phyloP scores from a whole-genome alignment of 2,113 vertebrate species.

The Petroica traversi region DNA sequence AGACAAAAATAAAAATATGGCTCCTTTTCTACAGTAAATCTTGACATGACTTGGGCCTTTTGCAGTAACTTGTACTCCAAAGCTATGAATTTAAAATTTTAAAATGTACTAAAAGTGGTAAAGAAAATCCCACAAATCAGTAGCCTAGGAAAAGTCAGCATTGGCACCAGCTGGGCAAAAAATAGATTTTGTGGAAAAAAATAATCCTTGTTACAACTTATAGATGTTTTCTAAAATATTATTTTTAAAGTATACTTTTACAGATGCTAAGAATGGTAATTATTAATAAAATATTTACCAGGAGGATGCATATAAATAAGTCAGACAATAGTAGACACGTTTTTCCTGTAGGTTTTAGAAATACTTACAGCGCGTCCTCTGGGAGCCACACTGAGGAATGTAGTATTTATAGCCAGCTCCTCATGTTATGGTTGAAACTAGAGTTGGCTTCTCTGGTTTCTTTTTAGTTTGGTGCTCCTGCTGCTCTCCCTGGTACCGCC shows the following conservation, averaged over 20 bases:
- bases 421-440: constrained; percentile 70
- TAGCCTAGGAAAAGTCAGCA: not conserved
- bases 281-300: not conserved
- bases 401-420: constrained; percentile 69
- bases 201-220: not conserved
- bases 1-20: constrained; percentile 44
- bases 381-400: constrained; percentile 35
- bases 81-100: not conserved
- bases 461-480: constrained; percentile 62
- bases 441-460: constrained; percentile 73
- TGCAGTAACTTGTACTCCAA: not conserved
- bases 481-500: constrained; percentile 62
- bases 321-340: constrained; percentile 7
- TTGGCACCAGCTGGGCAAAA: not conserved
- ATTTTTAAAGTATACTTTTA: not conserved
- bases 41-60: not conserved
- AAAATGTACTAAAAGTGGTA: not conserved
- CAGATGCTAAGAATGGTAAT: not conserved
- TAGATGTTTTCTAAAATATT: not conserved
- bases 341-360: constrained; percentile 58
- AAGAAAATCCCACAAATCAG: not conserved
- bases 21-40: constrained; percentile 29
- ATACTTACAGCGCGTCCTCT: constrained; percentile 33
- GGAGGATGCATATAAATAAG: not conserved
- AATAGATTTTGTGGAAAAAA: not conserved